A percentile compares a stretch with the other conserved stretches of the same genome.
phyloP scores from a whole-genome alignment of 2,113 vertebrate species.

The Ammodramus savannarum region DNA sequence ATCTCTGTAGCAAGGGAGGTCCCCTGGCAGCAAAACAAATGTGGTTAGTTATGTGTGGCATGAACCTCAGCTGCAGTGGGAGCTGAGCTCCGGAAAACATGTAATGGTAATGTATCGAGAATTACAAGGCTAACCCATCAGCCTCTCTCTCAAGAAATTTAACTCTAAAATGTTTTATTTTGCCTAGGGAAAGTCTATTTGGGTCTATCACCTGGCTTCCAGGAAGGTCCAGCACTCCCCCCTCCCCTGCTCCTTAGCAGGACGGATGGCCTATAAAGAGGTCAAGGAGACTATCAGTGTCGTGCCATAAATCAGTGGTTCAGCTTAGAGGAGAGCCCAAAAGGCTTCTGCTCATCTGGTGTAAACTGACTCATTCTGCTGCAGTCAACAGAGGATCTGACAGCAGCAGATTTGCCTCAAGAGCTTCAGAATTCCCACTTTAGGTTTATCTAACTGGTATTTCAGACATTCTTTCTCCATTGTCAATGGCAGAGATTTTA shows the following conservation, averaged over 20 bases:
- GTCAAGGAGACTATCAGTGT: slow-evolving; percentile 14
- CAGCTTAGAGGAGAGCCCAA: not conserved
- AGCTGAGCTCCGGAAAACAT: not conserved
- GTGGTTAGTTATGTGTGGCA: slow-evolving; percentile 59
- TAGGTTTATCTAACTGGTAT: not conserved
- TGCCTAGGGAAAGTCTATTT: slow-evolving; percentile 12
- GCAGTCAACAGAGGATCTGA: slow-evolving; percentile 12
- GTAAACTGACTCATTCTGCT: not conserved
- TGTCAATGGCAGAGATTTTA: not conserved
- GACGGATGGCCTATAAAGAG: not conserved
- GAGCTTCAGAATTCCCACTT: slow-evolving; percentile 23
- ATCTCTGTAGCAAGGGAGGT: not conserved
- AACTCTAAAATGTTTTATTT: slow-evolving; percentile 41
- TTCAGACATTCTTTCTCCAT: not conserved
- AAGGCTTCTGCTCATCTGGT: slow-evolving; percentile 38
- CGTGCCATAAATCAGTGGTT: slow-evolving; percentile 27
- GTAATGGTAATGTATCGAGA: slow-evolving; percentile 5
- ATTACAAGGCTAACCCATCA: slow-evolving; percentile 25
- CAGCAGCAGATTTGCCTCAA: slow-evolving; percentile 20
- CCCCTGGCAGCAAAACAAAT: slow-evolving; percentile 61
- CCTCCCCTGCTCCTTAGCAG: not conserved
- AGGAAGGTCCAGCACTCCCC: not conserved
- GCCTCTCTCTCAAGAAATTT: slow-evolving; percentile 26
- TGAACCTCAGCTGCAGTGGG: slow-evolving; percentile 45
- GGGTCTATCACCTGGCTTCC: not conserved